Conservation (phyloP, 2,797 vertebrate genomes). For the Phylloscopus collybita region DNA sequence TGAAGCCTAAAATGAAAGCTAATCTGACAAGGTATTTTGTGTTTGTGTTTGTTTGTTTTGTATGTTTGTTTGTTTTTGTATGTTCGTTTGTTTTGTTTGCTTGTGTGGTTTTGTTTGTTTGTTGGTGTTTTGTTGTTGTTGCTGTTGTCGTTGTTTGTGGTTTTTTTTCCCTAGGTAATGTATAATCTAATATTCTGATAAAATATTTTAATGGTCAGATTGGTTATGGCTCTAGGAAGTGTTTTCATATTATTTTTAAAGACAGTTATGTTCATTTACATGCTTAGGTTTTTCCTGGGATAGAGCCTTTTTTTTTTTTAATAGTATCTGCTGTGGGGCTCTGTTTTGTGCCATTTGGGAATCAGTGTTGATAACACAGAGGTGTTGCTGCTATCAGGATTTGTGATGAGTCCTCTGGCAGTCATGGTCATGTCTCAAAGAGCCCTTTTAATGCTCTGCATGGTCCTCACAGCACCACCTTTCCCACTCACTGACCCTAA, state of each 20-base stretch:
- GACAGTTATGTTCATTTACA: neutral
- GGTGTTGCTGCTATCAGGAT: neutral
- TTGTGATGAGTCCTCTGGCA: neutral
- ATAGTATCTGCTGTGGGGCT: neutral
- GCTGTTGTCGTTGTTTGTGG: no score
- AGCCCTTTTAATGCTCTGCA: neutral
- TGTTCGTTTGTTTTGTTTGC: no score
- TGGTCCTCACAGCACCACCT: neutral
- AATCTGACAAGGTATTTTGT: neutral
- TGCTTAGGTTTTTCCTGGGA: neutral
- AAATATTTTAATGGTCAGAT: neutral
- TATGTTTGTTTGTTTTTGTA: no score
- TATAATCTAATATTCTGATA: neutral
- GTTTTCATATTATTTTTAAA: neutral
- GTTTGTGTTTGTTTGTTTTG: neutral
- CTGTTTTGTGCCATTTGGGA: neutral
- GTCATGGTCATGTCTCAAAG: neutral
- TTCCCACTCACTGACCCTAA: neutral
- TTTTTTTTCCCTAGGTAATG: neutral
- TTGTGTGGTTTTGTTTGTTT: no score
- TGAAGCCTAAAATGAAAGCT: slow-evolving; percentile 58
- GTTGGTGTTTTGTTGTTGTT: no score
- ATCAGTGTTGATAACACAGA: neutral
- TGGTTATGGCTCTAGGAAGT: neutral
- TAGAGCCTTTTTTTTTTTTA: neutral